phyloP scores from a whole-genome alignment of 2,888 invertebrate genomes.

The Lottia gigantea region DNA sequence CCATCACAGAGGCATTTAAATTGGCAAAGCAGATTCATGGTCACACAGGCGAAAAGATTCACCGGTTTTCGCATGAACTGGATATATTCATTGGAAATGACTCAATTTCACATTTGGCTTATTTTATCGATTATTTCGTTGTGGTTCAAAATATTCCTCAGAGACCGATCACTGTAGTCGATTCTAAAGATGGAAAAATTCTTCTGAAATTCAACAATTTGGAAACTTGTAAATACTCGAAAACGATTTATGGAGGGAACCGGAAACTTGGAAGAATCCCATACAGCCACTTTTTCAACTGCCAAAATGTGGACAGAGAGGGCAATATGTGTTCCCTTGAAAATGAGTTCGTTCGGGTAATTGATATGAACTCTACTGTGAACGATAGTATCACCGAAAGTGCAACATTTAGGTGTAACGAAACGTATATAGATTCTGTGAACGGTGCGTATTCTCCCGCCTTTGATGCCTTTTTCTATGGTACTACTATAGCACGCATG shows the following conservation, averaged over 20 bases:
- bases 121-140: slow-evolving; percentile 23
- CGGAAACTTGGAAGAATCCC: slow-evolving; percentile 36
- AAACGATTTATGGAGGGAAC: slow-evolving; percentile 40
- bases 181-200: slow-evolving; percentile 36
- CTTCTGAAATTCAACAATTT: slow-evolving; percentile 33
- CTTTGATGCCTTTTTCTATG: slow-evolving; percentile 34
- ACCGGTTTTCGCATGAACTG: background rate
- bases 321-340: slow-evolving; percentile 38
- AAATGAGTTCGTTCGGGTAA: slow-evolving; percentile 42
- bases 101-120: slow-evolving; percentile 14
- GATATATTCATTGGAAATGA: slow-evolving; percentile 6
- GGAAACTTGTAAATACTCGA: slow-evolving; percentile 26
- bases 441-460: slow-evolving; percentile 34
- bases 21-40: background rate
- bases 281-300: slow-evolving; percentile 34
- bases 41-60: background rate
- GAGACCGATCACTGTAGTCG: slow-evolving; percentile 37
- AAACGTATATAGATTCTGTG: slow-evolving; percentile 23
- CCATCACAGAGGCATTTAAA: slow-evolving; percentile 13
- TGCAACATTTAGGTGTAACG: slow-evolving; percentile 25
- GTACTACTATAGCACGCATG: slow-evolving; percentile 28
- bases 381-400: slow-evolving; percentile 17
- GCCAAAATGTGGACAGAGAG: slow-evolving; percentile 27
- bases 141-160: slow-evolving; percentile 21
- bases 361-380: slow-evolving; percentile 32